Conservation (phyloP, 2,113 vertebrate genomes). For the Excalfactoria chinensis region DNA sequence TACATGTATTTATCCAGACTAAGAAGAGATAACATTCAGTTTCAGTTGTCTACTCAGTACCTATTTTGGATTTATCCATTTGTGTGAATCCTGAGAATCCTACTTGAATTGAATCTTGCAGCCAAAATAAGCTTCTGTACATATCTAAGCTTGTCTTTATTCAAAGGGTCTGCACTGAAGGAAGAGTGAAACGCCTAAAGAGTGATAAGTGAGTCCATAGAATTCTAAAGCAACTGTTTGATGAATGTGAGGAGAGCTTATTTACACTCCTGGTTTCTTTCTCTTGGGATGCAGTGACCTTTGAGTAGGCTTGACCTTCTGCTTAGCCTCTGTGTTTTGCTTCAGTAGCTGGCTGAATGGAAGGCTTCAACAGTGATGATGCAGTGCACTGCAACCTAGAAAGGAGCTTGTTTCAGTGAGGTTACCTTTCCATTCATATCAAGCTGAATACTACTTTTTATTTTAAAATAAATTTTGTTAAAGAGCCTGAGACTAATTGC, state of each 20-base stretch:
- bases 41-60: constrained; percentile 35
- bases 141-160: background rate
- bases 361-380: background rate
- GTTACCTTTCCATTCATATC: background rate
- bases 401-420: background rate
- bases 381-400: background rate
- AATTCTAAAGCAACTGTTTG: background rate
- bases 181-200: background rate
- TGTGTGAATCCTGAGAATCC: background rate
- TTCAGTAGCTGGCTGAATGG: background rate
- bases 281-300: background rate
- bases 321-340: background rate
- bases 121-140: background rate
- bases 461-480: background rate
- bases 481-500: background rate
- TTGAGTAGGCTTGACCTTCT: background rate
- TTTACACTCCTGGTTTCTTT: background rate
- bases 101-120: background rate
- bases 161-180: background rate
- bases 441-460: background rate
- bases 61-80: background rate
- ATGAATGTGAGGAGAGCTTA: background rate
- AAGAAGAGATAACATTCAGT: constrained; percentile 57
- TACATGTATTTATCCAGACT: constrained; percentile 37
- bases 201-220: background rate